Base-by-base conservation (phyloP, 2,888 invertebrate species). In the Odontocolon sp. region DNA sequence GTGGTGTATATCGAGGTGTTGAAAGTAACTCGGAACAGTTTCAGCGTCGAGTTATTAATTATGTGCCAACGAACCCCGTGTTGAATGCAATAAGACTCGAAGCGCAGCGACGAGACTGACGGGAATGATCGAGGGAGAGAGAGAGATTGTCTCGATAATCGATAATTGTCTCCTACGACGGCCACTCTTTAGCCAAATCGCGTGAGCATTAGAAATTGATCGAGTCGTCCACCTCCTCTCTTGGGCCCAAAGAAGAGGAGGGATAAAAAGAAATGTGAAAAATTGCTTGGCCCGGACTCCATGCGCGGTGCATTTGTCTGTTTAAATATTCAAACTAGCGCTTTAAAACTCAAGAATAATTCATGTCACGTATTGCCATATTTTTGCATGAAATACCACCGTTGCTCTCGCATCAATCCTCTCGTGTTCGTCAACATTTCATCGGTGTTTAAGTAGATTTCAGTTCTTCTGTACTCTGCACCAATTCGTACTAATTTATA, bases 331-430 rank as follows among this genome's bases (percentile, higher is more conserved):
- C 82, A 81, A 84, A 83, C 78, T 76, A 75, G 82, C 76, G 76
- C 80, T 82, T 79, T 82, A 84, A 82, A 82, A 75, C 79, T 68
- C 14, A 14, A 71, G 87, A 88, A 88, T 88, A 85, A 88, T 88
- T 88, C 88, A 88, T 87, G 86, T 87, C 88, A 88, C 88, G 88
- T 88, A 84, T 82, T 82, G 54, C 80, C 80, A 83, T 83, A 85
- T 86, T 88, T 87, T 86, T n/a, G 86, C 87, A 84, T 83, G 81
- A 80, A 57, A 64, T 72, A 42, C 77, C 82, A 84, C n/a, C n/a
- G n/a, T 86, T 83, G 84, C 77, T 81, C 76, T 77, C 76, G 74
- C 77, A 76, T 78, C 75, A 72, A 74, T 80, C 70, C 66, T 52
- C 36, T 45, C 54, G 50, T 40, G 54, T n/a, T 63, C 61, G 11